Conservation (phyloP, 2,113 vertebrate species). For the Gavialis gangeticus region DNA sequence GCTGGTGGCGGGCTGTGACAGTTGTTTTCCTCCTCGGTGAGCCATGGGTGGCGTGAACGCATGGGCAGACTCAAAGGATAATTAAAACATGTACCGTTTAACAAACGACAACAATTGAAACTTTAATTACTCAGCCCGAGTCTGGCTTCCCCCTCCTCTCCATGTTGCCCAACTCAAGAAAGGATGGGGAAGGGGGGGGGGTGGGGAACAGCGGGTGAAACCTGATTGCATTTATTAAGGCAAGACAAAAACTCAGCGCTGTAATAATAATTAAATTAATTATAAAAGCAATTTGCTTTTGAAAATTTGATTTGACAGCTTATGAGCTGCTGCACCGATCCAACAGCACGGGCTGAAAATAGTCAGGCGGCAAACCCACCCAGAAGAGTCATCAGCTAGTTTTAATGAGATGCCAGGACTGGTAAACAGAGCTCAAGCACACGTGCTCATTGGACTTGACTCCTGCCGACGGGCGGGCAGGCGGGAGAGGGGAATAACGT, state of each 20-base stretch:
- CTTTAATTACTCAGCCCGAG: constrained; percentile 57
- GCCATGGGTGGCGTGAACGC: not conserved
- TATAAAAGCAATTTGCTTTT: constrained; percentile 78
- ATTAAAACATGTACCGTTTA: constrained; percentile 67
- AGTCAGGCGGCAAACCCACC: constrained; percentile 33
- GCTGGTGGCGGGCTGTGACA: not conserved
- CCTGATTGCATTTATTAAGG: constrained; percentile 74
- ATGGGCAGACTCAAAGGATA: not conserved
- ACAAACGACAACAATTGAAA: constrained; percentile 26
- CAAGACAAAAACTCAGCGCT: constrained; percentile 61
- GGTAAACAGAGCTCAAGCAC: constrained; percentile 59
- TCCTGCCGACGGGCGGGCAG: constrained; percentile 36
- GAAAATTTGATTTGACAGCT: constrained; percentile 70
- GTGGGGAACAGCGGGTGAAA: constrained; percentile 51
- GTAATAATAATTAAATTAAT: constrained; percentile 80
- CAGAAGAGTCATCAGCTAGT: constrained; percentile 62
- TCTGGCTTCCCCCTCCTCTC: not conserved
- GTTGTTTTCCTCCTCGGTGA: not conserved
- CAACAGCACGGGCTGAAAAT: not conserved
- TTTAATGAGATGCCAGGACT: constrained; percentile 69
- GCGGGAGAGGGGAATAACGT: not conserved
- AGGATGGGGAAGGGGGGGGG: not conserved
- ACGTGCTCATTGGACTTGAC: constrained; percentile 63
- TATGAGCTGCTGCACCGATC: constrained; percentile 33
- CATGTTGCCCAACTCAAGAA: not conserved